Evolutionary conservation across 35 echinoderm and acorn worm species (phyloP).

Genomic region (Strongylocentrotus purpuratus): DNA sequence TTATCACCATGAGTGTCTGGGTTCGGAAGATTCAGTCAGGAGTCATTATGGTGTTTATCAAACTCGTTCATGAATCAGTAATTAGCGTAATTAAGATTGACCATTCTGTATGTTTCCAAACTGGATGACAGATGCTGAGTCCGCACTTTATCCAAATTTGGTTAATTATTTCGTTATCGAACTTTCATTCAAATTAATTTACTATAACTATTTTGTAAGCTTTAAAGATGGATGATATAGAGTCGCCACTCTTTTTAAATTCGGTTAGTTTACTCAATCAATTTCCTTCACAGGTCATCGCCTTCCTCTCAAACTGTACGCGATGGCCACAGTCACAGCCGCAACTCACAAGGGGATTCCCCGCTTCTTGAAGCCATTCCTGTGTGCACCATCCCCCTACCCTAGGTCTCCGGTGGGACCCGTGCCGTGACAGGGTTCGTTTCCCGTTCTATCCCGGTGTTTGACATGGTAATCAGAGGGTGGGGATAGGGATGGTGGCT

Average conservation of each 20-base stretch:
- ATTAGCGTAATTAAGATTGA: background rate
- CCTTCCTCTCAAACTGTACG: background rate
- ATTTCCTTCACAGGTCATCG: background rate
- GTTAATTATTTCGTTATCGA: background rate
- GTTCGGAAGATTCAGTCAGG: background rate
- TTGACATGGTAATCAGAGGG: slow-evolving; percentile 31
- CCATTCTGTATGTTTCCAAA: background rate
- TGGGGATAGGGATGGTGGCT: background rate
- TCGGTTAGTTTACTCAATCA: too few relatives aligned
- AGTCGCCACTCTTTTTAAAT: too few relatives aligned
- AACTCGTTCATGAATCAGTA: background rate
- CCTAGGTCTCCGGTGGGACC: background rate
- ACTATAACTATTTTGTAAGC: too few relatives aligned
- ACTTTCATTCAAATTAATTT: too few relatives aligned
- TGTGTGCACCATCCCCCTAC: background rate
- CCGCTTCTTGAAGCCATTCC: background rate
- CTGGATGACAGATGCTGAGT: background rate
- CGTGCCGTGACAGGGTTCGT: background rate
- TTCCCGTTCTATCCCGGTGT: background rate
- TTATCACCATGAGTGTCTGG: too few relatives aligned
- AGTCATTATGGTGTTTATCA: background rate
- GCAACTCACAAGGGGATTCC: slow-evolving; percentile 4
- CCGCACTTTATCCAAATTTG: background rate
- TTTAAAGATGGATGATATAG: too few relatives aligned
- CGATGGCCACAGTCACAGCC: background rate